Percentiles rank a stretch among this genome's conserved stretches.
phyloP scores from a whole-genome alignment of 2,888 invertebrate species.

The Rhorus exstirpatorius region DNA sequence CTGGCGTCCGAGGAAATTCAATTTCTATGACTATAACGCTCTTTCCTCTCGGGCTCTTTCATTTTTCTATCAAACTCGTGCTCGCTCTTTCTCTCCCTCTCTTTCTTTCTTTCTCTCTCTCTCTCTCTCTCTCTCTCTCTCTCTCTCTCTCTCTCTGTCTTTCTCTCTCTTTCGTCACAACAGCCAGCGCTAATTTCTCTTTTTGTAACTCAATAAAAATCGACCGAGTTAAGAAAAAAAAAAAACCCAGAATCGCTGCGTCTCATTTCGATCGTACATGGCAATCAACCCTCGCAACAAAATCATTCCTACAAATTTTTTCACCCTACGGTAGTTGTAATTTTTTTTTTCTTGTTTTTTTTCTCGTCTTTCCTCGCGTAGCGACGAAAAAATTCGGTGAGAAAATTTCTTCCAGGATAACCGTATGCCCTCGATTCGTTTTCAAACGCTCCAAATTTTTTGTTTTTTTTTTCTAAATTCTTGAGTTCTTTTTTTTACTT shows the following conservation, averaged over 20 bases:
- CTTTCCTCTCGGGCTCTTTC: conserved; percentile 45
- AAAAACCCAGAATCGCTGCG: background rate
- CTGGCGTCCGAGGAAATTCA: conserved; percentile 82
- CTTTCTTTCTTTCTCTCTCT: conserved; percentile 22
- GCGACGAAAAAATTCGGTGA: too few species aligned
- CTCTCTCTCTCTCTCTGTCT: background rate
- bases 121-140: conserved; percentile 8
- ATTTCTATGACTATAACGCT: conserved; percentile 78
- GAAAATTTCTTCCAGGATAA: too few species aligned
- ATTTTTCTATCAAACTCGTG: conserved; percentile 54
- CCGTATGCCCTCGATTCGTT: too few species aligned
- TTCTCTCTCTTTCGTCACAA: conserved; percentile 29
- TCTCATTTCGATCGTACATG: conserved; percentile 10
- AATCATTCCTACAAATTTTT: conserved; percentile 37
- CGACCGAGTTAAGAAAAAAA: conserved; percentile 63
- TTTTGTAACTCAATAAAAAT: conserved; percentile 82
- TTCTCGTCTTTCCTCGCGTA: too few species aligned
- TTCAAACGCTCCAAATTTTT: too few species aligned
- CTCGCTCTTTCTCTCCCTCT: conserved; percentile 15
- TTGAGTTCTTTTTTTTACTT: too few species aligned
- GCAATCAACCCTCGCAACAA: conserved; percentile 44
- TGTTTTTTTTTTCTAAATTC: too few species aligned
- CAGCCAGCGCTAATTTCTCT: conserved; percentile 76
- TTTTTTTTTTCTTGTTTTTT: conserved; percentile 7
- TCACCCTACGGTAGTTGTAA: background rate